Evolutionary conservation across 2,888 invertebrate species (phyloP), one percentile per base, ranked within the genome.

Genomic region (Pocota personata): DNA sequence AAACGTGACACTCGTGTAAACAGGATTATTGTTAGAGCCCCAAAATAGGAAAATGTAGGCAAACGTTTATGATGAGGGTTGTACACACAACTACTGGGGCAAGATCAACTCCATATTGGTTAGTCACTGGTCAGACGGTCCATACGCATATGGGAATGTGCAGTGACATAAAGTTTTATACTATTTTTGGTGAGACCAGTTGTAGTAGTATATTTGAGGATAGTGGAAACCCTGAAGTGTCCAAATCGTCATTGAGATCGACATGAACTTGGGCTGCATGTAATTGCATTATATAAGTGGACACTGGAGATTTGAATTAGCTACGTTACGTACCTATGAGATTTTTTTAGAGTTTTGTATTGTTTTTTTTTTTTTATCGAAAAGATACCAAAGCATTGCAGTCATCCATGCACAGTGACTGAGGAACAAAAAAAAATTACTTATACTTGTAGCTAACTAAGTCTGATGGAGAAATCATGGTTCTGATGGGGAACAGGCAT

Each of bases 161-260:
- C 40, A 30, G 30, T 52, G 57, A 75, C 73, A 66, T 69, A 52
- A 64, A 30, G 62, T 78, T 66, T 78, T 2, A 71, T 75, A 37
- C 84, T 80, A 76, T 76, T 57, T 84, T 75, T 76, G 84, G 84
- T 69, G 24, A 75, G 57, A 79, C 83, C 32, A 79, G 66, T 67
- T 60, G 43, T 14, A 52, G 37, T 1, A 16, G 24, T 43, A 27
- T 35, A 50, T 32, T 67, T 24, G 69, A 35, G 35, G 50, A 35
- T 24, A 48, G 55, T 48, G 14, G 24, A 40, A 71, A 64, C 83
- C 80, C 32, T 80, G 84, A 75, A 52, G 30, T 84, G 75, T 80
- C 75, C 35, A 71, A 71, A 55, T 60, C 58, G 0, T 55, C 21
- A 79, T 57, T 79, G 46, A 40, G 62, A 67, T 46, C 21, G 50